Base-by-base conservation (phyloP, 2,797 vertebrate species). In the Mormyrus hasselquistii region DNA sequence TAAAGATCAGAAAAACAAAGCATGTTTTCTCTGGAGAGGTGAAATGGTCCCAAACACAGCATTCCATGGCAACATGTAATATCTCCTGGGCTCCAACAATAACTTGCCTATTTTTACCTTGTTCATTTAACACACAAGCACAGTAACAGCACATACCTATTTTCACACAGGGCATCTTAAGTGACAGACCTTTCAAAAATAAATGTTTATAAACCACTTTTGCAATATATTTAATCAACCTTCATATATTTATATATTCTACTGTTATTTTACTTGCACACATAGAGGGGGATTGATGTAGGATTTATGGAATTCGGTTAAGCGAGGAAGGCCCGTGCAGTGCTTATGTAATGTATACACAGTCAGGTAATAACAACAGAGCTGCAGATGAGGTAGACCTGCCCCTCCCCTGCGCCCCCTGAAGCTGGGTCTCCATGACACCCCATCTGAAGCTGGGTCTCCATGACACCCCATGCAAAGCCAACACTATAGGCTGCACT, bases 401-500 rank as follows among this genome's bases (percentile, higher is more conserved):
- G 76, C 22, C 38, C 19, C 16, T 82, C 41, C 76, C 14, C 76
- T 47, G 62, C 25, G 50, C 89, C 65, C 49, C 50, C 65, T 29
- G 25, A 29, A 29, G 25, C 25, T 29, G 25, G 25, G 25, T 29
- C 25, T 29, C 25, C 25, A 29, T 29, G 25, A 29, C 25, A 29
- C 25, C 25, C 25, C 25, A 29, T 29, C 65, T 69, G 29, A 65
- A 89, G 55, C 38, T 22, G 50, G 88, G 38, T 29, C 25, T 47
- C 25, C 38, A 25, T 19, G 41, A 69, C 62, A 55, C 34, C n/a
- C 38, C 49, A 25, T 10, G 49, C 19, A 50, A 89, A 90, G 90
- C 87, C 76, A 88, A 0, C 88, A 88, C 88, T 92, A 92, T 93
- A 92, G 94, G 94, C 92, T 94, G 93, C 90, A 57, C 89, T 88